Evolutionary conservation across 2,888 invertebrate genomes (phyloP), one percentile per base, ranked within the genome.

Genomic region (Hyppa rectilinea): DNA sequence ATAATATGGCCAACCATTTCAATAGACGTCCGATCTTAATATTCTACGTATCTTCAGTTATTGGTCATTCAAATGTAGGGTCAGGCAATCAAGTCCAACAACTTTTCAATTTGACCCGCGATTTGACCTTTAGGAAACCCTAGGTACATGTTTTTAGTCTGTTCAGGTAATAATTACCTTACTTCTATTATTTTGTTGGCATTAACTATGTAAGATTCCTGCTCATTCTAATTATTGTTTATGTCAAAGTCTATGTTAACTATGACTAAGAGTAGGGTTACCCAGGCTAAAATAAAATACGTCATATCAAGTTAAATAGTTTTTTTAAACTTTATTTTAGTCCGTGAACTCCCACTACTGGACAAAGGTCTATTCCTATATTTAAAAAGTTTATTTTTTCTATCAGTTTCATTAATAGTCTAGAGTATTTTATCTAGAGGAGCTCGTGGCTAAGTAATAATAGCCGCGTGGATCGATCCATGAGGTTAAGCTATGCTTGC

Each of bases 1-100:
- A n/a, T n/a, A n/a, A n/a, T n/a, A n/a, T n/a, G 31, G 29, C 34
- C 34, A 45, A 62, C 47, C 29, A 65, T 75, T 70, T 62, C 34
- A 81, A 72, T 69, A 43, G 29, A 45, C 38, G 4, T 49, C 45
- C 59, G 10, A 23, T 62, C 38, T 38, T 55, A 43, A 65, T 81
- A 66, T 69, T 61, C 52, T 52, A n/a, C 34, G 40, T 78, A 69
- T 49, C 64, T 67, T 63, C 49, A 31, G 69, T 61, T 66, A 78
- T 65, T 64, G 64, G 69, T 67, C 59, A 74, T 78, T 70, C 65
- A 70, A 45, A 74, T 62, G 66, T 61, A 53, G 58, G 80, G 62
- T 47, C 62, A 62, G 34, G 56, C 78, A 82, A 65, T 71, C 67
- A 66, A 66, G 62, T 66, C 26, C 45, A 34, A 81, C 68, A 81